Conservation (phyloP, 2,113 vertebrate genomes). For the Hippolais icterina region DNA sequence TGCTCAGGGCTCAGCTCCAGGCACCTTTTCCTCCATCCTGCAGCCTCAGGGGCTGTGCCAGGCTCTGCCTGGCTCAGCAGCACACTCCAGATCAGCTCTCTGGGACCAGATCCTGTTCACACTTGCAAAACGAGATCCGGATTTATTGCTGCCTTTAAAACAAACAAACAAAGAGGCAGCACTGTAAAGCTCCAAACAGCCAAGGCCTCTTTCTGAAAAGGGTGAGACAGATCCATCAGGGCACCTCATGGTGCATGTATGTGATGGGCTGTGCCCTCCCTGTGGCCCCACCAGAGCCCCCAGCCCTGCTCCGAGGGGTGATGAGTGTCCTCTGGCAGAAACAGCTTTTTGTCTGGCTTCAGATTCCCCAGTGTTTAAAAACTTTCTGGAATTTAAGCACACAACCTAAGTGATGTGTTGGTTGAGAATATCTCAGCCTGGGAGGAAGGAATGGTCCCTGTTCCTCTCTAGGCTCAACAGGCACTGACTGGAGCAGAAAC, state of each 20-base stretch:
- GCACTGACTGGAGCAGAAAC: background rate
- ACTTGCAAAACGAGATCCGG: background rate
- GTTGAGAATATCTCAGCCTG: background rate
- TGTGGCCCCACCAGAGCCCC: background rate
- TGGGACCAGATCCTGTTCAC: background rate
- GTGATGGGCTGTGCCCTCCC: background rate
- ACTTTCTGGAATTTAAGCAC: background rate
- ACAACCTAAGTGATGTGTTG: background rate
- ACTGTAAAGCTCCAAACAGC: background rate
- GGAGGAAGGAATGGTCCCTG: background rate
- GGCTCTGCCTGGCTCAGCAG: background rate
- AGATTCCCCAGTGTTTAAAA: background rate
- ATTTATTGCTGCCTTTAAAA: background rate
- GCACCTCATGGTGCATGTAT: fast-evolving
- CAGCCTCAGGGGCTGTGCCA: fast-evolving
- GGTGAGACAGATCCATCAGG: background rate
- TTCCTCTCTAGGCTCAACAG: fast-evolving
- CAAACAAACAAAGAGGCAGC: background rate
- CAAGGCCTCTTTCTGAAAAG: background rate
- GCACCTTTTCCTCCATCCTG: background rate
- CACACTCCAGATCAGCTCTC: background rate
- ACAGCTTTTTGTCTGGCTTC: background rate
- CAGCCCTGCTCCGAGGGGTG: fast-evolving
- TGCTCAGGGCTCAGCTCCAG: background rate
- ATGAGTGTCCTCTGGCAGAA: fast-evolving